Base-by-base conservation (phyloP, 53 echinoderm and acorn worm species). In the Pentamera pediparva region DNA sequence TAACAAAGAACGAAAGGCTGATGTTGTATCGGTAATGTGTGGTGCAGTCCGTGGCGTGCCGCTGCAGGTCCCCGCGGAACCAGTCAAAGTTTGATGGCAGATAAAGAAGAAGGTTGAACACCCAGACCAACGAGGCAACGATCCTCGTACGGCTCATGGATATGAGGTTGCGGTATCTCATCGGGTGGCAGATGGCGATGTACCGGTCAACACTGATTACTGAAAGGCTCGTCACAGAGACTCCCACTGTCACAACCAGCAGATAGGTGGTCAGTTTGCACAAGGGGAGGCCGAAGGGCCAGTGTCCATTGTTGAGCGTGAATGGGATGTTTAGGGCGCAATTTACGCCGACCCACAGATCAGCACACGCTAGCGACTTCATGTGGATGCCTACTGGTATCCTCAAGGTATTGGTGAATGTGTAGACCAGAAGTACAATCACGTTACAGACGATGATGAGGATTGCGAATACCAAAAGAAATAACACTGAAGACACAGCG, bases 141-240 rank as follows among this genome's bases (percentile, higher is more conserved):
- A 77, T 22, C 8, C 77, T 20, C 1, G 71, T 63, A 38, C 77
- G 50, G 10, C 38, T 36, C 58, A 62, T 48, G 29, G 80, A 57
- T 24, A 80, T 65, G 6, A 69, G 29, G 22, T 71, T 54, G 6
- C 84, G 83, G 49, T 91, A 91, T 35, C 63, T 51, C 37, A 87
- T 38, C 0, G 92, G 92, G 32, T 81, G 74, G 33, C 83, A 78
- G 36, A 91, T 70, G 57, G 87, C 92, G n/a, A 67, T 55, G 78
- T 84, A 91, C 28, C 87, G 87, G 54, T 91, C 87, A 12, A 75
- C 25, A 33, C 92, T 84, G 52, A 91, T 91, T 22, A 81, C 56
- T 0, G 85, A 85, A 0, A 89, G 76, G 11, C 78, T 89, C 21
- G 70, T 81, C 30, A 89, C 75, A 5, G 85, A 85, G 18, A 89